Evolutionary conservation across 2,888 invertebrate species (phyloP).

Genomic region (Nycteola revayana): DNA sequence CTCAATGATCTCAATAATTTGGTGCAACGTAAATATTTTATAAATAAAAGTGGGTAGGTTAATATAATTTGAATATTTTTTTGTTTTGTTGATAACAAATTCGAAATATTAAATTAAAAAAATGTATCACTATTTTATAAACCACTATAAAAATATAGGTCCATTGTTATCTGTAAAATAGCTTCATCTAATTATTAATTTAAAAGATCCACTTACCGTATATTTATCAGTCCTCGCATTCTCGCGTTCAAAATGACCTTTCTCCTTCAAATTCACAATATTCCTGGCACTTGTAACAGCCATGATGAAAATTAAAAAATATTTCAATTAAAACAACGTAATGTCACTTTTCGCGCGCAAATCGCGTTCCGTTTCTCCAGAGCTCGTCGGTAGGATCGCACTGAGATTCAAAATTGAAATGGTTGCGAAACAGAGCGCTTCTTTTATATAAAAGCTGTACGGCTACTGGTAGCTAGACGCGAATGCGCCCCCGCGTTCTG

Average conservation of each 20-base stretch:
- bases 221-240: slow-evolving; percentile 72
- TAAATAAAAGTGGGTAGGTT: too few relatives aligned
- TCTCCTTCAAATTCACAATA: slow-evolving; percentile 69
- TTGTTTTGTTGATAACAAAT: too few relatives aligned
- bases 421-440: slow-evolving; percentile 71
- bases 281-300: slow-evolving; percentile 70
- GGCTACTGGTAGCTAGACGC: slow-evolving; percentile 32
- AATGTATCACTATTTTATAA: too few relatives aligned
- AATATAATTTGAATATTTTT: too few relatives aligned
- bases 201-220: slow-evolving; percentile 60
- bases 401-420: slow-evolving; percentile 74
- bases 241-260: slow-evolving; percentile 66
- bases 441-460: slow-evolving; percentile 70
- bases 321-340: slow-evolving; percentile 37
- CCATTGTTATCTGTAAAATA: too few relatives aligned
- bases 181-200: too few relatives aligned
- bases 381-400: slow-evolving; percentile 64
- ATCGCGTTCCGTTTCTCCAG: slow-evolving; percentile 57
- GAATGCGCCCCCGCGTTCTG: slow-evolving; percentile 62
- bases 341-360: slow-evolving; percentile 66
- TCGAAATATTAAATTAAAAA: too few relatives aligned
- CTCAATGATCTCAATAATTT: too few relatives aligned
- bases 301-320: slow-evolving; percentile 58
- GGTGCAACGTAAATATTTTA: too few relatives aligned
- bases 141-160: too few relatives aligned